phyloP scores from a whole-genome alignment of 2,797 vertebrate species.

The Paguma larvata region DNA sequence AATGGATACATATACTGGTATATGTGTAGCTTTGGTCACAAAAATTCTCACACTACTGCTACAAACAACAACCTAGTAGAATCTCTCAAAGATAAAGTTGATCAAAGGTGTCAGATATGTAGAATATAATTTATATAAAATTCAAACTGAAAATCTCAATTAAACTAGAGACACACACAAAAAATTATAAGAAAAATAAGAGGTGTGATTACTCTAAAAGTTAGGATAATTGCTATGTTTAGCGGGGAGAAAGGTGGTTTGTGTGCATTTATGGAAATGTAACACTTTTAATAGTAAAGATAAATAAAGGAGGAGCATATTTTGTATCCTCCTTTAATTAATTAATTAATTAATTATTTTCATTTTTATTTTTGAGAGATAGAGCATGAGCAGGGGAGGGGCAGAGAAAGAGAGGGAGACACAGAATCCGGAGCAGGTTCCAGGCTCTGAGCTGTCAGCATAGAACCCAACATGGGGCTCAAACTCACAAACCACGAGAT shows the following conservation, averaged over 20 bases:
- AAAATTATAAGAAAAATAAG: not conserved
- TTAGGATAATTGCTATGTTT: not conserved
- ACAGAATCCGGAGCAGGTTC: no score
- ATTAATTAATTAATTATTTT: no score
- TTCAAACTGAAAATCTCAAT: not conserved
- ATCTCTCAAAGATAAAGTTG: not conserved
- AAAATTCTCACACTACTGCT: not conserved
- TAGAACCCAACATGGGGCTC: no score
- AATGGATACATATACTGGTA: no score
- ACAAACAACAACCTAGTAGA: fast-evolving
- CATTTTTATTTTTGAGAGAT: no score
- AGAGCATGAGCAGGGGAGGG: no score
- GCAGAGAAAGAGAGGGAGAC: no score
- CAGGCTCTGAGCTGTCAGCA: no score
- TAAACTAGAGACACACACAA: no score
- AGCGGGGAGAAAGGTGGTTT: not conserved
- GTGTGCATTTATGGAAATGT: not conserved
- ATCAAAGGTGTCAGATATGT: not conserved
- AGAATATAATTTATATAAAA: not conserved
- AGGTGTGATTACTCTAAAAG: not conserved
- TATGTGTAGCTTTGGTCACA: not conserved
- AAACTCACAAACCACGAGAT: no score
- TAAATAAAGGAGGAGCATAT: not conserved
- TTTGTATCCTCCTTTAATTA: no score
- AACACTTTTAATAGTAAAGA: not conserved